Base-by-base conservation (phyloP, 2,113 vertebrate species). In the Poeciliopsis occidentalis region DNA sequence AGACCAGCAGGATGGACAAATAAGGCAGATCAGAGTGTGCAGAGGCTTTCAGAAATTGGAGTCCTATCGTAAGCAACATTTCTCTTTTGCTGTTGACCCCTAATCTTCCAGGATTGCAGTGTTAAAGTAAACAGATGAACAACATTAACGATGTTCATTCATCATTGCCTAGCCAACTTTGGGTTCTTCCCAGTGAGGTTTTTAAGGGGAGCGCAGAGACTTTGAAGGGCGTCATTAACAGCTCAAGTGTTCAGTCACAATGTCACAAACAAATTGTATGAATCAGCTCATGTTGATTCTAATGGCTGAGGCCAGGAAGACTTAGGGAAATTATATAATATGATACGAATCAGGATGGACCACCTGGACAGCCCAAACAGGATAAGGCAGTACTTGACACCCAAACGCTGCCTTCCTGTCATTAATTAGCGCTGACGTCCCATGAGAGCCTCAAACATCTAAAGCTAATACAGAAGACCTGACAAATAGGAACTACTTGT, bases 311-410 rank as follows among this genome's bases (percentile, higher is more conserved):
- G 29, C 2, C 39, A 62, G 27, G 13, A 64, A 72, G 44, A 75
- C 67, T 80, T 27, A 77, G 69, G 75, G 80, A 78, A 30, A 80
- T 85, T 64, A 84, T 82, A 71, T 82, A 75, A 87, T 77, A 62
- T 41, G 75, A 76, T 69, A 78, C 86, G 44, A 64, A 51, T 80
- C 76, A 73, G 26, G 71, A 47, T 75, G 24, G 78, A 85, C 82
- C 93, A 95, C 91, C 93, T 92, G 93, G 91, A 81, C 63, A 71
- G 76, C 57, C 87, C 85, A 85, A 84, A 89, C 88, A 87, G 93
- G 92, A 92, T 86, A 82, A 79, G 78, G 82, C 81, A 88, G 83
- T 80, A 84, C 83, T 79, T 66, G 75, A 81, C 75, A 85, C 73
- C 70, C 65, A 82, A 82, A 85, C 78, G 74, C 32, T 67, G 75